A percentile compares a stretch with the other conserved stretches of the same genome.
Evolutionary conservation across 2,113 vertebrate genomes (phyloP).

Genomic region (Macaca fascicularis): DNA sequence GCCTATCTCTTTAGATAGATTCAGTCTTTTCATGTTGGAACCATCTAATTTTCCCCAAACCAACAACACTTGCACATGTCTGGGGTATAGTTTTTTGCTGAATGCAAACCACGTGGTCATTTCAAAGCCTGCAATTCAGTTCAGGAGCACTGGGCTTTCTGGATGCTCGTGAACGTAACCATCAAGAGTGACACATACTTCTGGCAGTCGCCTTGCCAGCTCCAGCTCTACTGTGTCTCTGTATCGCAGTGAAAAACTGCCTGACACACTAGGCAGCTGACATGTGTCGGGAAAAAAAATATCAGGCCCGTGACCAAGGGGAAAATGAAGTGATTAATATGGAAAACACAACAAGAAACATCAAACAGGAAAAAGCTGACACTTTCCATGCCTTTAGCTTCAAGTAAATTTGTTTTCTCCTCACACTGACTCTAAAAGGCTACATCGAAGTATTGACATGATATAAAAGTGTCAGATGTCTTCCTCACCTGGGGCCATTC

Average conservation of each 20-base stretch:
- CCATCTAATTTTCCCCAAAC: conserved; percentile 18
- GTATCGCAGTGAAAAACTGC: background rate
- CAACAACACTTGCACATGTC: background rate
- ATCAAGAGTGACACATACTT: background rate
- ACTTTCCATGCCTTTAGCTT: background rate
- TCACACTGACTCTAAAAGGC: background rate
- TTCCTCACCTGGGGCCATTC: background rate
- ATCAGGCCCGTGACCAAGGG: background rate
- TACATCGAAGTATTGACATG: background rate
- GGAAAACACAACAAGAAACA: conserved; percentile 11
- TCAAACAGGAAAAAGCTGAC: conserved; percentile 3
- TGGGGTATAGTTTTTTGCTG: background rate
- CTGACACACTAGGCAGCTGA: conserved; percentile 47
- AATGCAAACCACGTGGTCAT: background rate
- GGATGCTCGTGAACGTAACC: background rate
- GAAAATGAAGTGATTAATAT: conserved; percentile 28
- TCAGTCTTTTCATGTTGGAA: background rate
- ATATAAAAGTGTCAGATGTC: background rate
- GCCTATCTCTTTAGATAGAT: background rate
- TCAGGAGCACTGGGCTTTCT: background rate
- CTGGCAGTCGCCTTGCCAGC: background rate
- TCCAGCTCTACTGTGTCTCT: background rate
- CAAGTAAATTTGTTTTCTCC: conserved; percentile 8
- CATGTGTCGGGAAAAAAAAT: background rate
- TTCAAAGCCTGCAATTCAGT: background rate